Conservation (phyloP, 2,888 invertebrate species). For the Morpho achilles region DNA sequence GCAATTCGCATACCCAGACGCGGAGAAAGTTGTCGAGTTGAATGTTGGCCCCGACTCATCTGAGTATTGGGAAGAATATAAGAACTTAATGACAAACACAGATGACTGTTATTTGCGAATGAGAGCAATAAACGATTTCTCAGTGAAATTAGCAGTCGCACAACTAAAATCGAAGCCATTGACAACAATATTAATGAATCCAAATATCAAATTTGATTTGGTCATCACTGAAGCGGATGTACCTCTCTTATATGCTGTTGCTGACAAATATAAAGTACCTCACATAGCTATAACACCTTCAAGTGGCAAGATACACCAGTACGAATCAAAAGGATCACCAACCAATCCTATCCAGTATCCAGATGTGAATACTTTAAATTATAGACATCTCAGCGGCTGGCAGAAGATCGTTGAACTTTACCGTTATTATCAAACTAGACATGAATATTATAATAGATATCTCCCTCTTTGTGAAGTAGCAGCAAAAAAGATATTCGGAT, state of each 20-base stretch:
- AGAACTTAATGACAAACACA: constrained; percentile 50
- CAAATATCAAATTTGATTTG: constrained; percentile 73
- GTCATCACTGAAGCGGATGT: constrained; percentile 77
- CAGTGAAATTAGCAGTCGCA: constrained; percentile 55
- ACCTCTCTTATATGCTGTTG: constrained; percentile 68
- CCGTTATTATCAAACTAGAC: constrained; percentile 49
- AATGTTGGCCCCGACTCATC: constrained; percentile 59
- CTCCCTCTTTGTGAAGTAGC: constrained; percentile 56
- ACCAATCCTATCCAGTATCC: constrained; percentile 73
- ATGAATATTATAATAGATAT: constrained; percentile 58
- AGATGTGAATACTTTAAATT: constrained; percentile 64
- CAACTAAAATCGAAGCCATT: constrained; percentile 64
- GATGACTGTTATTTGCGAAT: constrained; percentile 55
- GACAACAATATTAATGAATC: constrained; percentile 57
- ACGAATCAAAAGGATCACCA: constrained; percentile 74
- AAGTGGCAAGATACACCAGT: constrained; percentile 65
- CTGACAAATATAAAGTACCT: constrained; percentile 74
- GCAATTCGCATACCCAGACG: constrained; percentile 52
- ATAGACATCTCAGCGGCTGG: constrained; percentile 59
- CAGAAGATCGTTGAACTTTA: constrained; percentile 53
- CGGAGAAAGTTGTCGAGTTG: constrained; percentile 56
- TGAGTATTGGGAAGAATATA: constrained; percentile 59
- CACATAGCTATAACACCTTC: constrained; percentile 74
- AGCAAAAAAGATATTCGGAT: constrained; percentile 55
- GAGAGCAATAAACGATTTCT: constrained; percentile 50